Percentiles rank a stretch among this genome's conserved stretches.
phyloP scores from a whole-genome alignment of 2,113 vertebrate species.

The Ailuropoda melanoleuca region DNA sequence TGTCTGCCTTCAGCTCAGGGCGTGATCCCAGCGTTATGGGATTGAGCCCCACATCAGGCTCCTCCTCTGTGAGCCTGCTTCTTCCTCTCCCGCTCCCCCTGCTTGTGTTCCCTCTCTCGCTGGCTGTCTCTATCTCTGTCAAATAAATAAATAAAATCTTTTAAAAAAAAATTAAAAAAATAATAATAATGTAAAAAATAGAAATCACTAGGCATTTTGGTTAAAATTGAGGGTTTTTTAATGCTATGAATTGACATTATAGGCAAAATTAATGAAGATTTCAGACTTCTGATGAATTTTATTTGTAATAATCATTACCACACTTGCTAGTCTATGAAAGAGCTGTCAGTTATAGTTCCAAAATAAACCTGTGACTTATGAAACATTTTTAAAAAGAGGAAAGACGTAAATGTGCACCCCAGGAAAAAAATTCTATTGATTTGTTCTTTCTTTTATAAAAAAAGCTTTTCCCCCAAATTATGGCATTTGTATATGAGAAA shows the following conservation, averaged over 20 bases:
- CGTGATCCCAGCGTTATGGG: too few relatives aligned
- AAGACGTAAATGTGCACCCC: neutral
- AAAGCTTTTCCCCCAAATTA: neutral
- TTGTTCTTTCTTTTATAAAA: neutral
- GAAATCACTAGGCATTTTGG: neutral
- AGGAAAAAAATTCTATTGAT: neutral
- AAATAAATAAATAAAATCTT: too few relatives aligned
- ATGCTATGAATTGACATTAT: neutral
- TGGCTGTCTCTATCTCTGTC: too few relatives aligned
- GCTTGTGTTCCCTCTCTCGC: too few relatives aligned
- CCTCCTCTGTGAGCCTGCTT: too few relatives aligned
- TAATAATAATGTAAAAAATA: neutral
- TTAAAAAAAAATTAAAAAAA: too few relatives aligned
- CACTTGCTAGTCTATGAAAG: neutral
- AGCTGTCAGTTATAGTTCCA: neutral
- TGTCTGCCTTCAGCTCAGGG: too few relatives aligned
- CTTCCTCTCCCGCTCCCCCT: too few relatives aligned
- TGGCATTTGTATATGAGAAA: neutral
- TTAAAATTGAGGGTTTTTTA: neutral
- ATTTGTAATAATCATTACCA: neutral
- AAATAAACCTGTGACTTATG: neutral
- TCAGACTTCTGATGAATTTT: neutral
- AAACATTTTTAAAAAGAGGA: neutral
- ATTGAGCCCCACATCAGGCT: too few relatives aligned
- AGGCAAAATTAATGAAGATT: neutral